These are phyloP conservation scores for Cryptocephalus moraei DNA, from an alignment of 2,888 invertebrate species.

Conservation along the genomic window DNA sequence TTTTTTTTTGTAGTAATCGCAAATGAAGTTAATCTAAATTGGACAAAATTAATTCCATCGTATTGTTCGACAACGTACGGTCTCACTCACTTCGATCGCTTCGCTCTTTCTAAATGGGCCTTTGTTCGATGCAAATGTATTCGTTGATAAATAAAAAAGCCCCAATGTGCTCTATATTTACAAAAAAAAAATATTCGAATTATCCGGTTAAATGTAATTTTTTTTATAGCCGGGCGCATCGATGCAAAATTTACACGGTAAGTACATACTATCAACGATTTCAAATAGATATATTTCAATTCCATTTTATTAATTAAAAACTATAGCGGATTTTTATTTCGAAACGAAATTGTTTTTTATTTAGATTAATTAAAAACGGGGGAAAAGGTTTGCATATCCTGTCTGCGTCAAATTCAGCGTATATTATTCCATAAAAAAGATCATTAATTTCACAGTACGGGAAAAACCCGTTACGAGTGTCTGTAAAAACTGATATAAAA, in stretches of 20 bases:
- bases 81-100: slow-evolving; percentile 14
- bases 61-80: slow-evolving; percentile 22
- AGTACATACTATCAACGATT: slow-evolving; percentile 12
- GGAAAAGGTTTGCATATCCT: background rate
- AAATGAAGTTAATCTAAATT: slow-evolving; percentile 39
- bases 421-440: too few relatives aligned
- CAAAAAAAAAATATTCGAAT: slow-evolving; percentile 2
- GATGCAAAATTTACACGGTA: slow-evolving; percentile 8
- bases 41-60: slow-evolving; percentile 40
- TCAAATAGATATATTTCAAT: slow-evolving; percentile 13
- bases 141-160: background rate
- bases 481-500: too few relatives aligned
- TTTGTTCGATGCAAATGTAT: background rate
- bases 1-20: slow-evolving; percentile 34
- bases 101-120: slow-evolving; percentile 8
- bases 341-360: slow-evolving; percentile 10
- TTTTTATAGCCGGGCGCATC: background rate
- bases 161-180: background rate
- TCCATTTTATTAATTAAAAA: slow-evolving; percentile 12
- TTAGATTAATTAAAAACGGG: slow-evolving; percentile 8
- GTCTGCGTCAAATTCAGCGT: background rate
- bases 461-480: too few relatives aligned
- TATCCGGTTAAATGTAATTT: slow-evolving; percentile 9
- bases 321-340: slow-evolving; percentile 11
- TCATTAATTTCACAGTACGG: too few relatives aligned